Evolutionary conservation across 2,888 invertebrate species (phyloP).

Genomic region (Drosophila subsilvestris): DNA sequence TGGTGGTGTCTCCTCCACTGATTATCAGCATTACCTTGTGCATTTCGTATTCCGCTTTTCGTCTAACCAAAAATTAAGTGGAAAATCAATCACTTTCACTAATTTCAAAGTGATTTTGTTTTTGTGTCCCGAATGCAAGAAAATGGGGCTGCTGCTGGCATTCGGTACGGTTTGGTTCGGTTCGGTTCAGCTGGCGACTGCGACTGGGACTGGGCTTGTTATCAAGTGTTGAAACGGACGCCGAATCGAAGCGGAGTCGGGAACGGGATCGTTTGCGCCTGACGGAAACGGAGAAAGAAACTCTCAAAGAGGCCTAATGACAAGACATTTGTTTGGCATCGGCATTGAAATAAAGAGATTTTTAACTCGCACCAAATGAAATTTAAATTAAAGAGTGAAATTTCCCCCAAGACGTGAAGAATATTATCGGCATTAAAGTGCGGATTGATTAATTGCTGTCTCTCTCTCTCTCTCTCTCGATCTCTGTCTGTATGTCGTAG

Average conservation of each 20-base stretch:
- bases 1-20: too few relatives aligned
- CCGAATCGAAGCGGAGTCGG: constrained; percentile 37
- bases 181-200: too few relatives aligned
- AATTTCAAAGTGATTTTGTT: constrained; percentile 76
- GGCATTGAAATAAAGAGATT: constrained; percentile 53
- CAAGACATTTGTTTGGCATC: constrained; percentile 53
- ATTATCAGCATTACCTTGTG: constrained; percentile 73
- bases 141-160: constrained; percentile 48
- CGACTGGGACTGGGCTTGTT: constrained; percentile 36
- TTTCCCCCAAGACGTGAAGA: constrained; percentile 17
- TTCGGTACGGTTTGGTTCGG: constrained; percentile 1
- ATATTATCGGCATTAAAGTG: constrained; percentile 56
- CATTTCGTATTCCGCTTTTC: constrained; percentile 28
- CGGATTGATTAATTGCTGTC: constrained; percentile 70
- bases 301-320: constrained; percentile 48
- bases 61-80: constrained; percentile 73
- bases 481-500: constrained; percentile 2
- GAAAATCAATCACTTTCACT: constrained; percentile 78
- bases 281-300: constrained; percentile 31
- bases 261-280: neutral
- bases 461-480: constrained; percentile 10
- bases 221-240: constrained; percentile 72
- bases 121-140: constrained; percentile 45
- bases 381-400: constrained; percentile 62
- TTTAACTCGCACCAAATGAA: constrained; percentile 58